Conservation (phyloP, 2,797 vertebrate genomes). For the Hyperoplus lanceolatus region DNA sequence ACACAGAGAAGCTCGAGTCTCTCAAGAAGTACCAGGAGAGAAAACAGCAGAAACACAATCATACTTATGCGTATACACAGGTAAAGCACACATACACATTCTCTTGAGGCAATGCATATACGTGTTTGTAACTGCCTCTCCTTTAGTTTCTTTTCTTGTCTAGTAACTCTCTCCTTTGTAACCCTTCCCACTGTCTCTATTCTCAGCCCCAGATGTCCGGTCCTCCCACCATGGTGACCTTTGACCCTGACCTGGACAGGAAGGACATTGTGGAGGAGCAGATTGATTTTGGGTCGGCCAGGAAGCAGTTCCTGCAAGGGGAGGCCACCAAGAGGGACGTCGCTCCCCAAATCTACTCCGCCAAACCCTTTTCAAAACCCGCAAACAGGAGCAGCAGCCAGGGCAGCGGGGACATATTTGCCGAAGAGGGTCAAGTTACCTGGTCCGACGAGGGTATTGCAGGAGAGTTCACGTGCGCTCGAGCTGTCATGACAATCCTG, state of each 20-base stretch:
- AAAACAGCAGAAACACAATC: constrained; percentile 85
- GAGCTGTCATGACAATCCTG: constrained; percentile 91
- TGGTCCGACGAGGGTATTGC: constrained; percentile 85
- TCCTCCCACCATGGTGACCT: constrained; percentile 68
- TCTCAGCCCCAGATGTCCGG: constrained; percentile 69
- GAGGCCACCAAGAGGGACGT: constrained; percentile 84
- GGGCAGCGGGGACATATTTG: constrained; percentile 43
- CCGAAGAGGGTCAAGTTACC: constrained; percentile 81
- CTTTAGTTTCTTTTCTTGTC: neutral
- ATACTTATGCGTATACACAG: constrained; percentile 63
- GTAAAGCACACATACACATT: constrained; percentile 51
- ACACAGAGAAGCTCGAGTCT: constrained; percentile 93
- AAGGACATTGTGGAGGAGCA: constrained; percentile 94
- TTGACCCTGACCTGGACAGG: constrained; percentile 78
- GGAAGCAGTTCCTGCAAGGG: constrained; percentile 92
- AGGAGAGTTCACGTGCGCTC: constrained; percentile 91
- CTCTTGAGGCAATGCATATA: no score
- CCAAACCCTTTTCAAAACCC: constrained; percentile 92
- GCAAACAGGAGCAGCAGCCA: constrained; percentile 48
- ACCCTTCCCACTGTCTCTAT: neutral
- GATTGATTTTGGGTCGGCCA: constrained; percentile 93
- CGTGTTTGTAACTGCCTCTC: neutral
- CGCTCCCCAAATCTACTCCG: constrained; percentile 91
- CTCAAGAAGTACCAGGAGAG: constrained; percentile 95
- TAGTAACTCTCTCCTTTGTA: neutral